phyloP scores from a whole-genome alignment of 2,888 invertebrate genomes.

The Tenthredo livida region DNA sequence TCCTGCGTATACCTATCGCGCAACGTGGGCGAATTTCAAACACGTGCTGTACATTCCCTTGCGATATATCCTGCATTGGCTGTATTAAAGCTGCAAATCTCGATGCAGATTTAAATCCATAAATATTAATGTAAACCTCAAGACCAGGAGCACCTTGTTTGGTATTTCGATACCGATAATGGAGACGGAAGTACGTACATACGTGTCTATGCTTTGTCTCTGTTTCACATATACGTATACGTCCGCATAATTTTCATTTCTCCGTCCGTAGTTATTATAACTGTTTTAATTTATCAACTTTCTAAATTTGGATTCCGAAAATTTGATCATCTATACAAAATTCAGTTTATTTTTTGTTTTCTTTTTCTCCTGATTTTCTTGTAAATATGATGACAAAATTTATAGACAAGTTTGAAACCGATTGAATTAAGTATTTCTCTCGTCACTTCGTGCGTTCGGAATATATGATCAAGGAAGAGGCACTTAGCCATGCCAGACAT shows the following conservation, averaged over 20 bases:
- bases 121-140: slow-evolving; percentile 42
- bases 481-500: not conserved
- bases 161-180: slow-evolving; percentile 50
- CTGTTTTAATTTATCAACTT: not conserved
- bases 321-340: not conserved
- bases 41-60: not conserved
- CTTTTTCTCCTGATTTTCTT: not conserved
- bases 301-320: not conserved
- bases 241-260: not conserved
- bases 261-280: not conserved
- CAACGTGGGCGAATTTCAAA: not conserved
- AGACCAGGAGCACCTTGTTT: slow-evolving; percentile 42
- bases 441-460: not conserved
- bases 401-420: not conserved
- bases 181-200: slow-evolving; percentile 41
- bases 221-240: not conserved
- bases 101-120: slow-evolving; percentile 44
- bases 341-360: not conserved
- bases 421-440: not conserved
- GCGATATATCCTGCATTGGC: not conserved
- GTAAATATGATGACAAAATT: not conserved
- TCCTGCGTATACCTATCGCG: not conserved
- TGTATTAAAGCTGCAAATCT: slow-evolving; percentile 26
- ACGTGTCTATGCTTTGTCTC: not conserved
- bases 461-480: slow-evolving; percentile 1